Percentiles rank a stretch among this genome's conserved stretches.
These are phyloP conservation scores for Lasioglossum morio DNA, from an alignment of 2,888 invertebrate species.

Conservation along the genomic window DNA sequence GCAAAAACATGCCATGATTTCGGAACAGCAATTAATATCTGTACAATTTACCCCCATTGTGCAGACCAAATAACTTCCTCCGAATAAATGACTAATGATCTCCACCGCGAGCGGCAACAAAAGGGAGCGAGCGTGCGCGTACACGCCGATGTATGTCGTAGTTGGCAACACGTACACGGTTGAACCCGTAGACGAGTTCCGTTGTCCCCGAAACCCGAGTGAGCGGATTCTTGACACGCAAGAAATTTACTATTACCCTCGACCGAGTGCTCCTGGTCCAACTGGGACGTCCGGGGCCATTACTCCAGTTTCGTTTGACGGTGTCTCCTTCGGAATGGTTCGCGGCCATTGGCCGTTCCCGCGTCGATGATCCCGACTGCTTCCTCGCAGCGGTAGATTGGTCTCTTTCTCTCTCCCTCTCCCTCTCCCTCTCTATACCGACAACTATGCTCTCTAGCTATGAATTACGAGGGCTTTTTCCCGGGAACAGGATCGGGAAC, in stretches of 20 bases:
- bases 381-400: neutral
- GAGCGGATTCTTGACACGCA: slow-evolving; percentile 42
- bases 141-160: neutral
- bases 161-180: slow-evolving; percentile 14
- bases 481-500: neutral
- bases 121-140: neutral
- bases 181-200: slow-evolving; percentile 12
- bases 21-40: neutral
- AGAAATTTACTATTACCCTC: slow-evolving; percentile 58
- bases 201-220: slow-evolving; percentile 6
- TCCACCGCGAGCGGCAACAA: neutral
- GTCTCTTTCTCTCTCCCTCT: neutral
- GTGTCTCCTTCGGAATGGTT: neutral
- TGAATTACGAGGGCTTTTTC: slow-evolving; percentile 28
- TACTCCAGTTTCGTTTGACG: slow-evolving; percentile 59
- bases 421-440: neutral
- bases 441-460: neutral
- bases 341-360: slow-evolving; percentile 23
- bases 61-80: neutral
- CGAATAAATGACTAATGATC: neutral
- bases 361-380: slow-evolving; percentile 19
- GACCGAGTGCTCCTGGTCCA: slow-evolving; percentile 43
- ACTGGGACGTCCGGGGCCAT: slow-evolving; percentile 58
- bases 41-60: neutral
- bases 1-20: neutral